Conservation (phyloP, 2,888 invertebrate species). For the Calameuta filiformis region DNA sequence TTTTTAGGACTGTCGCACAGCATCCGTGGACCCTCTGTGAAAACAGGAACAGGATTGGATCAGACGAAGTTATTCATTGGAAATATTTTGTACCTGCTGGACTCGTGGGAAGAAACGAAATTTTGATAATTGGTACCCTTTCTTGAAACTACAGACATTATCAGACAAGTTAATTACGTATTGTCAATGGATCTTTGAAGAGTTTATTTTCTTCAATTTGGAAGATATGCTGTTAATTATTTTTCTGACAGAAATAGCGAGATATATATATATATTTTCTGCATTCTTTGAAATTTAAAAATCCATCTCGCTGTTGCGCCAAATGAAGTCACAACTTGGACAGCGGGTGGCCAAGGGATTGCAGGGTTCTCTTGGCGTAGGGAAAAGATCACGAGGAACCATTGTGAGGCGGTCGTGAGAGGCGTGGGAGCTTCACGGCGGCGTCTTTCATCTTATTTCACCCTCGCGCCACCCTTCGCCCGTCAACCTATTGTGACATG, state of each 20-base stretch:
- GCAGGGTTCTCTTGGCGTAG: conserved; percentile 23
- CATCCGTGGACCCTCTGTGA: not conserved
- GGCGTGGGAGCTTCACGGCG: conserved; percentile 60
- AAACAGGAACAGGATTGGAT: not conserved
- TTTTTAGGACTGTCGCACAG: not conserved
- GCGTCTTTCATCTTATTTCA: conserved; percentile 59
- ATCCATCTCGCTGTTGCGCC: conserved; percentile 36
- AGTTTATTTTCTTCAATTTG: not conserved
- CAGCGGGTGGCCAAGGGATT: conserved; percentile 62
- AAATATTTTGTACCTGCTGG: not conserved
- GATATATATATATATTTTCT: not conserved
- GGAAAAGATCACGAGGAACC: conserved; percentile 54
- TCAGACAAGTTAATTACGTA: not conserved
- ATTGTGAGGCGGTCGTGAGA: conserved; percentile 52
- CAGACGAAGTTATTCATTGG: not conserved
- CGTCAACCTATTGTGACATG: conserved; percentile 41
- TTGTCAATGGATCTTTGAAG: not conserved
- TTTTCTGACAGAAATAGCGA: not conserved
- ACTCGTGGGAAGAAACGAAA: not conserved
- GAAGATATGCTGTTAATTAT: not conserved
- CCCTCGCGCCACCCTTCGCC: conserved; percentile 37
- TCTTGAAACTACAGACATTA: not conserved
- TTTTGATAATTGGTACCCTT: not conserved
- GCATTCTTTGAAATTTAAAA: not conserved
- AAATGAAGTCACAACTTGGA: conserved; percentile 64